Evolutionary conservation across 53 echinoderm and acorn worm genomes (phyloP).

Genomic region (Crossaster papposus): DNA sequence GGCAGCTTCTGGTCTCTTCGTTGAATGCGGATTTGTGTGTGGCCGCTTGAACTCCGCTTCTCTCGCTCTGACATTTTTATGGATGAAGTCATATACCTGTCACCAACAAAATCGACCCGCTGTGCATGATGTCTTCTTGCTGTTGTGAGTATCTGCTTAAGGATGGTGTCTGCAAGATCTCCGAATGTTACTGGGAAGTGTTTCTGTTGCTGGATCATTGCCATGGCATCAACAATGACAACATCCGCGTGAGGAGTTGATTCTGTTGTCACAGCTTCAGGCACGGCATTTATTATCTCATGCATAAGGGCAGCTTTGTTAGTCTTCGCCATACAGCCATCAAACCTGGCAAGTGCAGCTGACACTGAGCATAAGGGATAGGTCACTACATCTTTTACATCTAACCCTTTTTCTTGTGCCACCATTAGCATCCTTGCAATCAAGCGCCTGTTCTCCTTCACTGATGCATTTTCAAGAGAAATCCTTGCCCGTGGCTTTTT

Average conservation of each 20-base stretch:
- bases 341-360: slow-evolving; percentile 49
- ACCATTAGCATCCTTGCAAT: slow-evolving; percentile 64
- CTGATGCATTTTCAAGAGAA: slow-evolving; percentile 50
- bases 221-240: slow-evolving; percentile 66
- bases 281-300: slow-evolving; percentile 31
- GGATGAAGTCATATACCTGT: slow-evolving; percentile 41
- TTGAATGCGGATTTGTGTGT: slow-evolving; percentile 38
- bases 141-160: slow-evolving; percentile 16
- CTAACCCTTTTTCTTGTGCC: slow-evolving; percentile 55
- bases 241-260: slow-evolving; percentile 46
- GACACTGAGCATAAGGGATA: slow-evolving; percentile 64
- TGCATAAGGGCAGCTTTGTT: slow-evolving; percentile 70
- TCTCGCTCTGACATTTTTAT: slow-evolving; percentile 60
- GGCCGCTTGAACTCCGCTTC: slow-evolving; percentile 20
- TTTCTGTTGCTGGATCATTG: slow-evolving; percentile 52
- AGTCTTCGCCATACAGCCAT: slow-evolving; percentile 63
- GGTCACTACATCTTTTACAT: slow-evolving; percentile 55
- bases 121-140: slow-evolving; percentile 19
- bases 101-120: slow-evolving; percentile 67
- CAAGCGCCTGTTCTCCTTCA: slow-evolving; percentile 65
- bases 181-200: slow-evolving; percentile 46
- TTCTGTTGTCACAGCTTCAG: too few relatives aligned
- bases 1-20: slow-evolving; percentile 54
- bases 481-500: slow-evolving; percentile 55
- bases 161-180: slow-evolving; percentile 25